Evolutionary conservation across 2,797 vertebrate genomes (phyloP).

Genomic region (Microcaecilia unicolor): DNA sequence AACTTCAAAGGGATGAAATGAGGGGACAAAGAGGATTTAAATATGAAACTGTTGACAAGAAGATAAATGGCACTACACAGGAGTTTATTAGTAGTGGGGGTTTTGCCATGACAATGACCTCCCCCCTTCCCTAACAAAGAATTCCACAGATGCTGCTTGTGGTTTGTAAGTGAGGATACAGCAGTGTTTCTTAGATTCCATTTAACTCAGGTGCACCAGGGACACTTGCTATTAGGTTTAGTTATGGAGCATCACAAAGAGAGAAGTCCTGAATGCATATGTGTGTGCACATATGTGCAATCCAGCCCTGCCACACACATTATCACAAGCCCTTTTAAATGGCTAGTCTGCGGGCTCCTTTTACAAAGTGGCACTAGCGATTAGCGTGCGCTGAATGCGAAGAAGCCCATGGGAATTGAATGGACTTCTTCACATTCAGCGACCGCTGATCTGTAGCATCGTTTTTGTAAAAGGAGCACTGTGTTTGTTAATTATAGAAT

Average conservation of each 20-base stretch:
- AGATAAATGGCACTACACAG: constrained; percentile 16
- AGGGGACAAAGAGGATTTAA: not conserved
- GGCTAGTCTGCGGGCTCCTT: not conserved
- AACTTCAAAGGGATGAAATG: no score
- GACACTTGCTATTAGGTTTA: not conserved
- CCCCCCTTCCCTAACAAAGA: no score
- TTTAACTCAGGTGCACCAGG: not conserved
- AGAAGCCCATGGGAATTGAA: no score
- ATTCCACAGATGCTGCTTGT: no score
- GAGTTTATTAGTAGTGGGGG: constrained; percentile 1
- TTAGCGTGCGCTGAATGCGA: no score
- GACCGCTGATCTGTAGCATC: no score
- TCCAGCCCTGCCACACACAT: not conserved
- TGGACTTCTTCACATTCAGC: no score
- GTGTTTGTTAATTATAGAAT: no score
- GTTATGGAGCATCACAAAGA: no score
- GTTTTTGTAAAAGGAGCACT: no score
- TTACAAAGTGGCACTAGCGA: no score
- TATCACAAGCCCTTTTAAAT: not conserved
- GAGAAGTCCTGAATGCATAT: not conserved
- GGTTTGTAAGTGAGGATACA: not conserved
- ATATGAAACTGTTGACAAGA: constrained; percentile 11
- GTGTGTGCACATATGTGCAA: rapidly evolving
- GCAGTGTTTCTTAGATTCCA: constrained; percentile 1
- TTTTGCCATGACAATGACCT: constrained; percentile 24